Evolutionary conservation across 2,797 vertebrate genomes (phyloP).

Genomic region (Lycodopsis pacificus): DNA sequence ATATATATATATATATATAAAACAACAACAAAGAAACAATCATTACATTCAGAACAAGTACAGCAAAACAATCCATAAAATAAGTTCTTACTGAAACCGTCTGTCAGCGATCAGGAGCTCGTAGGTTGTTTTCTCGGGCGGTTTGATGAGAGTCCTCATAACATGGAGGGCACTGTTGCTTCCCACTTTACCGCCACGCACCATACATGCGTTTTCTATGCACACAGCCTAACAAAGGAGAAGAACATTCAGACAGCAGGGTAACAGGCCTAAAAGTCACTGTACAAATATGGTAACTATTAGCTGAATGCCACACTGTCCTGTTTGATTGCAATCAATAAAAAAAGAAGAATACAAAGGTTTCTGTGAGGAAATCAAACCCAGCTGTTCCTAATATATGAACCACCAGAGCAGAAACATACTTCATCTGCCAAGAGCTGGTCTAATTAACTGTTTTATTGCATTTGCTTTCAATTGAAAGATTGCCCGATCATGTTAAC

Average conservation of each 20-base stretch:
- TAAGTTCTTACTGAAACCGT: conserved; percentile 89
- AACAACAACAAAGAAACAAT: too few relatives aligned
- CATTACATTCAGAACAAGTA: background rate
- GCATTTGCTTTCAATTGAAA: conserved; percentile 47
- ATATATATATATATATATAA: background rate
- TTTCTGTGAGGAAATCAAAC: conserved; percentile 26
- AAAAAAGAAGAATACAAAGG: conserved; percentile 5
- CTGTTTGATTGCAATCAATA: conserved; percentile 46
- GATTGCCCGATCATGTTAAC: conserved; percentile 36
- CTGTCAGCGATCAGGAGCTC: conserved; percentile 88
- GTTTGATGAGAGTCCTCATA: conserved; percentile 89
- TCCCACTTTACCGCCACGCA: conserved; percentile 93
- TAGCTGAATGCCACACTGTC: conserved; percentile 9
- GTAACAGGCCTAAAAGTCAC: conserved; percentile 8
- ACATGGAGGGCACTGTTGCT: conserved; percentile 92
- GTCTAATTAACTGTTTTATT: conserved; percentile 52
- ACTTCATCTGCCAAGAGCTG: conserved; percentile 35
- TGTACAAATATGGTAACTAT: conserved; percentile 38
- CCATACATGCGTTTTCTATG: conserved; percentile 96
- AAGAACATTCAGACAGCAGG: conserved; percentile 13
- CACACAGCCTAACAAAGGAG: conserved; percentile 88
- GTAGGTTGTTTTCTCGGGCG: conserved; percentile 87
- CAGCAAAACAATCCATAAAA: background rate
- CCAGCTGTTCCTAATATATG: conserved; percentile 31
- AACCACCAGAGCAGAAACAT: conserved; percentile 17